Conservation (phyloP, 2,113 vertebrate species). For the Grantiella picta region DNA sequence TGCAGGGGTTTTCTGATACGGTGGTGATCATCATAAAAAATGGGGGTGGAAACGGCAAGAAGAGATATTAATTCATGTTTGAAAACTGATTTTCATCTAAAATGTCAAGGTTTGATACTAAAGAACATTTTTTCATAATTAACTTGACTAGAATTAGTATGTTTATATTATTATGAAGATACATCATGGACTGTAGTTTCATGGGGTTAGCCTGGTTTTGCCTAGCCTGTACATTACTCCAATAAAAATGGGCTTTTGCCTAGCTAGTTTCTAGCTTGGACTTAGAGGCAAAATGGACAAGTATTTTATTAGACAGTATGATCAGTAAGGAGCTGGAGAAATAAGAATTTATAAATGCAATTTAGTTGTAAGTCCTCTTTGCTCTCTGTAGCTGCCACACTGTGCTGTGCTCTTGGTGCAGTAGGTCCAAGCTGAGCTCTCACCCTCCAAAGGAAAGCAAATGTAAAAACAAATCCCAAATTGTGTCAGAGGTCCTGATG, state of each 20-base stretch:
- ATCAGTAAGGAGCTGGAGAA: not conserved
- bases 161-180: not conserved
- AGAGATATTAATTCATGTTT: not conserved
- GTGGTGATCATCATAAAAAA: not conserved
- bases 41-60: not conserved
- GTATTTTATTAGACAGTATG: not conserved
- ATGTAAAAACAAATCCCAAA: not conserved
- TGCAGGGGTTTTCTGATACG: not conserved
- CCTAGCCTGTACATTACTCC: not conserved
- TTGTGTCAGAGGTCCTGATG: not conserved
- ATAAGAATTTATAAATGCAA: not conserved
- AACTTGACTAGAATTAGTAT: not conserved
- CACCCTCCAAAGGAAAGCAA: not conserved
- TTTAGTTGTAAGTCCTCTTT: not conserved
- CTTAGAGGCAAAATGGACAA: not conserved
- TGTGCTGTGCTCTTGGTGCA: not conserved
- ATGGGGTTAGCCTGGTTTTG: not conserved
- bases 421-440: not conserved
- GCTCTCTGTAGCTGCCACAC: not conserved
- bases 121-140: not conserved
- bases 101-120: not conserved
- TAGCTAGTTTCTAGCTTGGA: not conserved
- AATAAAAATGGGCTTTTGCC: not conserved
- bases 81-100: not conserved
- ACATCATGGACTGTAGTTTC: not conserved